A percentile compares a stretch with the other conserved stretches of the same genome.
These are phyloP conservation scores for Leptobrachium ailaonicum DNA, from an alignment of 2,113 vertebrate genomes.

Conservation along the genomic window DNA sequence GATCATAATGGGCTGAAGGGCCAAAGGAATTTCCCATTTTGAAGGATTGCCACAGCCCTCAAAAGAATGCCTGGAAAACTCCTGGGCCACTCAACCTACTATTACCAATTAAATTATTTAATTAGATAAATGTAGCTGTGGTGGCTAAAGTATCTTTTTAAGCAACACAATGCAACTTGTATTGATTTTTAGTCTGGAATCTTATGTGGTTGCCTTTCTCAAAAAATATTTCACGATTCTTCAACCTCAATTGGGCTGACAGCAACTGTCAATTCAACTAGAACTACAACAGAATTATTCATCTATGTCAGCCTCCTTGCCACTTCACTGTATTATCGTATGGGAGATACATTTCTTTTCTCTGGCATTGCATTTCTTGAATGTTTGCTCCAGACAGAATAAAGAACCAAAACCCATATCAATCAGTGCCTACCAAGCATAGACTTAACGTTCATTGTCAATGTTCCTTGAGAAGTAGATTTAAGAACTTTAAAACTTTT, in stretches of 20 bases:
- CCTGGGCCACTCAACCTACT: no score
- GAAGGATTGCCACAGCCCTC: no score
- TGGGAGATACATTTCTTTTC: not conserved
- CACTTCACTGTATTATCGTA: conserved; percentile 11
- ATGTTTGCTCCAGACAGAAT: not conserved
- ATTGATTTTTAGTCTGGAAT: not conserved
- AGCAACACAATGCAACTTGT: not conserved
- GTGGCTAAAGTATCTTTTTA: no score
- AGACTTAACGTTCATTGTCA: no score
- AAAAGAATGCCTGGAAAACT: no score
- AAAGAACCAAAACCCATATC: not conserved
- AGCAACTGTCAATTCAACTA: conserved; percentile 24
- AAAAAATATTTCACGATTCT: not conserved
- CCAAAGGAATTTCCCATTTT: no score
- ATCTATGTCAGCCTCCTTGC: conserved; percentile 6
- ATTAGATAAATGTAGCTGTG: no score
- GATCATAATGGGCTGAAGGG: no score
- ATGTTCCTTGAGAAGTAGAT: no score
- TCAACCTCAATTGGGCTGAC: not conserved
- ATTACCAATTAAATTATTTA: no score
- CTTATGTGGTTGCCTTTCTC: not conserved
- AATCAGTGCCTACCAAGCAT: not conserved
- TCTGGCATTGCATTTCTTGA: not conserved
- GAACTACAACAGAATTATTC: not conserved
- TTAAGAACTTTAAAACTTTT: no score